Base-by-base conservation (phyloP, 2,797 vertebrate species). In the Cossypha niveicapilla region DNA sequence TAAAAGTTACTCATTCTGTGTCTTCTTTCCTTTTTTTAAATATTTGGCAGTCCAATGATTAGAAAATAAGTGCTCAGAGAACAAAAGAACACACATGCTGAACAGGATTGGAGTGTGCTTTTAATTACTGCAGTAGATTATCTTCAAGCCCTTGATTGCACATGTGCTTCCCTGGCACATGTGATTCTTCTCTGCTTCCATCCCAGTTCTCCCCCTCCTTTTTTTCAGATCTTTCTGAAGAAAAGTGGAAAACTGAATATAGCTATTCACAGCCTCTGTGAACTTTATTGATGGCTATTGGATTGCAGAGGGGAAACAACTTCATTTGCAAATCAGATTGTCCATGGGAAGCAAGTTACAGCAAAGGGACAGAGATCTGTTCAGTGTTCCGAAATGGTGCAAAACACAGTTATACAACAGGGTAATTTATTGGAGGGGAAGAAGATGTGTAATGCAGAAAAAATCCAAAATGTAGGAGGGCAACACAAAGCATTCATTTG, bases 71-170 rank as follows among this genome's bases (percentile, higher is more conserved):
- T n/a, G 27, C 76, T 34, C 28, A 41, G 84, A 91, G 91, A 91
- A 95, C 86, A 93, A 91, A 95, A 62, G 90, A 53, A 18, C 9
- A 1, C 62, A 53, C 71, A 47, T 73, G 77, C 72, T 90, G 44
- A 90, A 42, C 76, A 88, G 67, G 44, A 37, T 44, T 63, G 76
- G 70, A 93, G 53, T 73, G 47, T 95, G 93, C 8, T 82, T 96
- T 96, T 94, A 97, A 94, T 96, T 95, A 93, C 62, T 67, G 73
- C 76, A 71, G 23, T 30, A 84, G 88, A 93, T 88, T 81, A 80
- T 93, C 78, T 90, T 84, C 77, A 47, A 68, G 47, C 66, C 61
- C 73, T 62, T 88, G 77, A 73, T 92, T 89, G 81, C 81, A 73
- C 78, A 81, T 77, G 75, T 94, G 92, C 51, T 86, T 90, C 82